Conservation (phyloP, 2,113 vertebrate genomes). For the Chionis minor region DNA sequence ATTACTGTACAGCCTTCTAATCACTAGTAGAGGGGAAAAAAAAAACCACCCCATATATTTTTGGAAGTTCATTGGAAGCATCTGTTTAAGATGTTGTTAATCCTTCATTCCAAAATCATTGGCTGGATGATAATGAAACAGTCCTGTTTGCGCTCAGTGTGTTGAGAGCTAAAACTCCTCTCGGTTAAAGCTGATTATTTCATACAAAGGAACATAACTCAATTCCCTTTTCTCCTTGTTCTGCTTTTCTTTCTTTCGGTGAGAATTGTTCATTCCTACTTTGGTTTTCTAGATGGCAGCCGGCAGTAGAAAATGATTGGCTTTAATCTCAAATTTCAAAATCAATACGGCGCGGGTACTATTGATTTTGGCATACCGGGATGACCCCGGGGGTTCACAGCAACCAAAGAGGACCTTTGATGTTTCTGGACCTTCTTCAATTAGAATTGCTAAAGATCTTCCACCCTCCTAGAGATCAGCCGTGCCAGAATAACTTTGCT, state of each 20-base stretch:
- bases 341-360: slow-evolving; percentile 8
- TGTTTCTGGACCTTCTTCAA: slow-evolving; percentile 44
- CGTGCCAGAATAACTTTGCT: not conserved
- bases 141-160: not conserved
- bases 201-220: slow-evolving; percentile 1
- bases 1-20: slow-evolving; percentile 50
- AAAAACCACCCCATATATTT: slow-evolving; percentile 3
- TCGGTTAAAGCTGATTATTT: slow-evolving; percentile 48
- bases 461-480: not conserved
- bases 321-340: slow-evolving; percentile 62
- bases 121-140: slow-evolving; percentile 50
- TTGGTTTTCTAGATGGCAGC: not conserved
- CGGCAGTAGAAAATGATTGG: not conserved
- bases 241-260: not conserved
- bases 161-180: slow-evolving; percentile 33
- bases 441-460: slow-evolving; percentile 24
- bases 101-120: slow-evolving; percentile 5
- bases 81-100: slow-evolving; percentile 64
- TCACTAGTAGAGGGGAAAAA: not conserved
- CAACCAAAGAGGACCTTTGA: slow-evolving; percentile 31
- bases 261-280: slow-evolving; percentile 7
- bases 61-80: slow-evolving; percentile 62
- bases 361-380: slow-evolving; percentile 50
- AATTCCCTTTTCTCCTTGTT: not conserved
- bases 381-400: not conserved